These are phyloP conservation scores for Formica selysi DNA, from an alignment of 1,140 invertebrate species.

Conservation along the genomic window DNA sequence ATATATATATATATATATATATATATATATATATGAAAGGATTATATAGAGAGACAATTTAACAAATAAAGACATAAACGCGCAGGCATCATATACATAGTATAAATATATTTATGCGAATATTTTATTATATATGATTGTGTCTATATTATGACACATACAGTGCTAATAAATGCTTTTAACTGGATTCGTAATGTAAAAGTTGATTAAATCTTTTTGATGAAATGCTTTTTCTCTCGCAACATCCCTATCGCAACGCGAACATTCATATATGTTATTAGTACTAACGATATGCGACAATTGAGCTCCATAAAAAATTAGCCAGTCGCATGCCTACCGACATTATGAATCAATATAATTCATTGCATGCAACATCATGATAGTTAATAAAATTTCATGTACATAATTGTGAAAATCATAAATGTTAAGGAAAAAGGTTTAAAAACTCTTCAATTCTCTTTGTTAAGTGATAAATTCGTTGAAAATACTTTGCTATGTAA, in stretches of 20 bases:
- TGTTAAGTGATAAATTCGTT: conserved; percentile 21
- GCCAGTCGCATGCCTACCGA: background rate
- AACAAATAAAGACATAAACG: conserved; percentile 18
- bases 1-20: too few species aligned
- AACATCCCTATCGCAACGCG: background rate
- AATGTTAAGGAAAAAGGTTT: conserved; percentile 4
- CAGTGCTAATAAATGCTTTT: conserved; percentile 71
- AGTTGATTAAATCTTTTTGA: conserved; percentile 41
- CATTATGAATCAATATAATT: conserved; percentile 29
- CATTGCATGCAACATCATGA: conserved; percentile 21
- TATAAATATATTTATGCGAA: conserved; percentile 76
- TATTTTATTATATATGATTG: conserved; percentile 62
- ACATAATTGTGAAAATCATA: conserved; percentile 13
- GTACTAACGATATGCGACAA: conserved; percentile 40
- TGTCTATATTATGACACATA: conserved; percentile 69
- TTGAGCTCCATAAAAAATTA: conserved; percentile 23
- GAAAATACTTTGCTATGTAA: conserved; percentile 43
- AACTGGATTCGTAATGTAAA: conserved; percentile 56
- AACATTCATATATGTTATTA: conserved; percentile 24
- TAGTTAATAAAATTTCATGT: background rate
- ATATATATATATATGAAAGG: background rate
- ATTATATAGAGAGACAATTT: background rate
- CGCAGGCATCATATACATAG: conserved; percentile 42
- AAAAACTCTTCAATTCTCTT: conserved; percentile 31
- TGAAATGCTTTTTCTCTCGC: conserved; percentile 39